A percentile compares a stretch with the other conserved stretches of the same genome.
These are phyloP conservation scores for Patella vulgata DNA, from an alignment of 1,140 invertebrate species.

Conservation along the genomic window DNA sequence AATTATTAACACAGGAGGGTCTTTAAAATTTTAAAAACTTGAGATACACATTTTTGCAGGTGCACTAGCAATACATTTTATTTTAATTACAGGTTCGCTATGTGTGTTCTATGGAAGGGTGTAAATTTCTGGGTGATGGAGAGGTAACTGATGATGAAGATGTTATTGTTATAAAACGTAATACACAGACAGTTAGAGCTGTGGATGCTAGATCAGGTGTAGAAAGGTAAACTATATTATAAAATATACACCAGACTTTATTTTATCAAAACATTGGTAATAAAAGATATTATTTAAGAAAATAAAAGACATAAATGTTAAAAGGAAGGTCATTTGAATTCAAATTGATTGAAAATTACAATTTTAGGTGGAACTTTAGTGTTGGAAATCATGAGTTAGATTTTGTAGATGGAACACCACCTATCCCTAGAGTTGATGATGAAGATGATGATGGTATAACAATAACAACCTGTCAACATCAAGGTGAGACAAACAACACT, in stretches of 20 bases:
- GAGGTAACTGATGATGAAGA: constrained; percentile 69
- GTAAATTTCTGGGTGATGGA: constrained; percentile 52
- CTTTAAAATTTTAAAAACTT: too few relatives aligned
- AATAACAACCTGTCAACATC: constrained; percentile 24
- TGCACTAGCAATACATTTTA: too few relatives aligned
- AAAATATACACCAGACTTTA: too few relatives aligned
- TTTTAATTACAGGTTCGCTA: constrained; percentile 46
- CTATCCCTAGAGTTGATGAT: constrained; percentile 8
- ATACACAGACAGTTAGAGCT: constrained; percentile 87
- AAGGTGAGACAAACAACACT: constrained; percentile 21
- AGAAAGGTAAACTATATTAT: constrained; percentile 74
- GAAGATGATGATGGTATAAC: constrained; percentile 35
- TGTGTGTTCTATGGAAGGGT: constrained; percentile 71
- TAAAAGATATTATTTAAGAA: too few relatives aligned
- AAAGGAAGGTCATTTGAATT: too few relatives aligned
- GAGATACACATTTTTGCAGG: too few relatives aligned
- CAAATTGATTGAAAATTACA: too few relatives aligned
- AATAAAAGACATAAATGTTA: too few relatives aligned
- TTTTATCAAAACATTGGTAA: too few relatives aligned
- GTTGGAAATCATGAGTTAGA: constrained; percentile 87
- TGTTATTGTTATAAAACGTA: constrained; percentile 81
- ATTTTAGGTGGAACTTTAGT: constrained; percentile 93
- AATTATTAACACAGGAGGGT: too few relatives aligned
- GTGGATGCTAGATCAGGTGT: constrained; percentile 82
- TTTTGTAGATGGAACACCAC: constrained; percentile 63